Evolutionary conservation across 2,113 vertebrate genomes (phyloP), one percentile per base, ranked within the genome.

Genomic region (Empidonax alnorum): DNA sequence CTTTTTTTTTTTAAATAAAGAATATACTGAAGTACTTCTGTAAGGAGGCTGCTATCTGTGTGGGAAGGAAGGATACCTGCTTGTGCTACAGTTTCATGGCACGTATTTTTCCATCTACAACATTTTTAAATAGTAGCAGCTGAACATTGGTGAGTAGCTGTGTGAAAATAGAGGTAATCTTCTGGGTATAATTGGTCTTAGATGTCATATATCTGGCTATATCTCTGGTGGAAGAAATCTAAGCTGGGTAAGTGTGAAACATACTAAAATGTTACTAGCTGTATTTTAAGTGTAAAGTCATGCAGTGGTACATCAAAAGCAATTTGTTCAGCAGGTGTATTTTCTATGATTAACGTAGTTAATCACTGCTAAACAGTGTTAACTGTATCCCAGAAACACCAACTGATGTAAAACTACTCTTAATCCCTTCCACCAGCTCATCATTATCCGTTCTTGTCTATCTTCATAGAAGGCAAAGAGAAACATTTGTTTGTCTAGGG

Each of bases 381-480:
- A 93, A 93, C 49, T 93, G 41, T 93, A 91, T 68, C 62, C 62
- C 63, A 83, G 92, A 91, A 19, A 90, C 84, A 91, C 3, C 69
- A 89, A 21, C 25, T 85, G 69, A 47, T 89, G 18, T 94, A 83
- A 92, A 93, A 80, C 67, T 83, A 27, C 59, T 73, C 78, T 85
- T 85, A 71, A 58, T 84, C 22, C 73, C 27, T 80, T 89, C 88
- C 56, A 91, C 83, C 46, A 86, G 61, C 80, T 93, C 94, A 47
- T 93, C 92, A 23, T 69, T 88, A 73, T 73, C 44, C 82, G 66
- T 85, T 94, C 75, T 85, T 96, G 58, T 91, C 44, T 90, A 90
- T 85, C 85, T 76, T 49, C 82, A 58, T 96, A 95, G 79, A 93
- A 93, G 95, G 92, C 94, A 95, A 84, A 97, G 72, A 96, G 59